Evolutionary conservation across 2,797 vertebrate species (phyloP), one percentile per base, ranked within the genome.

Genomic region (Liasis olivaceus): DNA sequence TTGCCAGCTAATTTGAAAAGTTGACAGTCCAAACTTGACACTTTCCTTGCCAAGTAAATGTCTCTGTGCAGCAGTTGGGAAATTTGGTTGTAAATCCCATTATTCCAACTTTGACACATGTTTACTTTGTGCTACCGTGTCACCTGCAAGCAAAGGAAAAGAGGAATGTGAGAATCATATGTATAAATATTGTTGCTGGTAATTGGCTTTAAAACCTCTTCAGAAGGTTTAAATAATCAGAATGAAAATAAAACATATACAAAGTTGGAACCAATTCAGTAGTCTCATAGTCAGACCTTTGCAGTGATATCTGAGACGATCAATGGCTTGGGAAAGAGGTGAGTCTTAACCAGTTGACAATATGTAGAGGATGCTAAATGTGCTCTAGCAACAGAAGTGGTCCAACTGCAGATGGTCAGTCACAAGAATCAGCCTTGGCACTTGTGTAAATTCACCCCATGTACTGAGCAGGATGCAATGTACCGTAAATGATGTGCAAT

Each of bases 41-140:
- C 56, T 63, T 88, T 24, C 85, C 4, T 93, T 92, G 42, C 89
- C 94, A 91, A 94, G 60, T 94, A 81, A 63, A 20, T 60, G 93
- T 94, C 93, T 92, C 91, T 95, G 92, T 72, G 66, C 88, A 90
- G 93, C 89, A 94, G 89, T 93, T 92, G 88, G 89, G 26, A 47
- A 91, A 91, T 47, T 51, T 47, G 85, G 94, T 28, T 92, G 91
- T 94, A 94, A 26, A 0, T 24, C 56, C 89, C 69, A 15, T 24
- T 5, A 69, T n/a, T 92, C 92, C 54, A 22, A 85, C 42, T 42
- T 26, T 1, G 91, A 93, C 56, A 60, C 89, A 89, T 69, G 14
- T 86, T 95, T 11, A 94, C 96, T 95, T 97, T 98, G 97, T 96
- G 99, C 98, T 99, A 99, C 98, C 98, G 98, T 36, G 99, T 99